phyloP scores from a whole-genome alignment of 2,888 invertebrate species.

The Lasioglossum leucozonium region DNA sequence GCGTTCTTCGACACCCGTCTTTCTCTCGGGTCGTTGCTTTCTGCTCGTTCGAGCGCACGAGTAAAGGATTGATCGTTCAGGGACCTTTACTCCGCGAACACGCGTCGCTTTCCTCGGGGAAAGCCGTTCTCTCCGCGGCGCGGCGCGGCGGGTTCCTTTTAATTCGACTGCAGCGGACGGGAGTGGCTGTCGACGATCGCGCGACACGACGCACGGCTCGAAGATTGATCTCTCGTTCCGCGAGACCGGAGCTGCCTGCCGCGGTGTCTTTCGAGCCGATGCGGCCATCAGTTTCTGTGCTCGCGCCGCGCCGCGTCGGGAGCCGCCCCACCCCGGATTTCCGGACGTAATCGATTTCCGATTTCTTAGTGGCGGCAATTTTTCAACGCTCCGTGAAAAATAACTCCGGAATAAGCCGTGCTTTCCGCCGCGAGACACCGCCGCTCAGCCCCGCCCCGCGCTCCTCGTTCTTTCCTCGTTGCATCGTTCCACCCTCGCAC shows the following conservation, averaged over 20 bases:
- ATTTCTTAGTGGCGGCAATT: constrained; percentile 80
- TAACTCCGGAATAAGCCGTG: constrained; percentile 79
- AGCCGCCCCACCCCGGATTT: constrained; percentile 53
- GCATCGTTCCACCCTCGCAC: neutral
- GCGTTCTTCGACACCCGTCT: neutral
- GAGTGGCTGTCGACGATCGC: constrained; percentile 52
- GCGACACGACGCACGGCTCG: constrained; percentile 45
- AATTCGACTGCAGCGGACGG: constrained; percentile 44
- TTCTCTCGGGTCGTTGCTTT: neutral
- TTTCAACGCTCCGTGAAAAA: constrained; percentile 80
- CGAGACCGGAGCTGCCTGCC: constrained; percentile 39
- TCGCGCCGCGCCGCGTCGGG: constrained; percentile 43
- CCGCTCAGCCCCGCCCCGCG: neutral
- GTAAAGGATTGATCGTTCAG: constrained; percentile 13
- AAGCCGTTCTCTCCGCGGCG: neutral
- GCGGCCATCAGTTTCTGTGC: constrained; percentile 66
- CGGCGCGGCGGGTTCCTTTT: neutral
- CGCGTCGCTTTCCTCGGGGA: neutral
- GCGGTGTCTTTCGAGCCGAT: constrained; percentile 56
- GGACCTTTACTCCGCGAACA: constrained; percentile 20
- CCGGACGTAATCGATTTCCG: constrained; percentile 81
- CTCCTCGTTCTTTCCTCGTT: neutral
- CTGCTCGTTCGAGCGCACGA: neutral
- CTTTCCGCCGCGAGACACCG: constrained; percentile 43
- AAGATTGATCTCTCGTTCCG: constrained; percentile 61